Conservation (phyloP, 2,888 invertebrate genomes). For the Dysmachus trigonus region DNA sequence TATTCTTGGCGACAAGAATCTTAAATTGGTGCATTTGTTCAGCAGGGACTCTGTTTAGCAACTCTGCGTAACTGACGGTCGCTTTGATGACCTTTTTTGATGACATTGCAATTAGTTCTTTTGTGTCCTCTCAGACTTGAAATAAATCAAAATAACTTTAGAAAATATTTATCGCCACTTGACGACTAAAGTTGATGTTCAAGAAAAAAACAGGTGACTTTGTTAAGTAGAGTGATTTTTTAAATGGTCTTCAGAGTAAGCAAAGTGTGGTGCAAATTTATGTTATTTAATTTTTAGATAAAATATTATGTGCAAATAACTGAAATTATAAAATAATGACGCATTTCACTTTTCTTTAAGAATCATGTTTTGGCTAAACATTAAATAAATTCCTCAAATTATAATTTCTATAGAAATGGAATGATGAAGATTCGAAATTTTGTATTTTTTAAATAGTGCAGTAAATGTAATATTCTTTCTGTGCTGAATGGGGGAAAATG, state of each 20-base stretch:
- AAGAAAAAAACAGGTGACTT: background rate
- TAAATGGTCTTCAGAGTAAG: background rate
- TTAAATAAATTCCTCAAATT: no score
- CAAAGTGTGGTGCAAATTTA: background rate
- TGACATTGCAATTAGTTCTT: background rate
- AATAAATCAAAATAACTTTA: background rate
- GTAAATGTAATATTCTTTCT: background rate
- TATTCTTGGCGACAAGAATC: background rate
- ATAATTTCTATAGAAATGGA: no score
- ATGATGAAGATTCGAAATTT: no score
- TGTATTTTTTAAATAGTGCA: no score
- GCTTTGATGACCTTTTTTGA: background rate
- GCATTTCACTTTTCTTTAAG: no score
- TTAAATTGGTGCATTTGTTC: slow-evolving; percentile 3
- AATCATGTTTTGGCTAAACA: no score
- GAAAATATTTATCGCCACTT: background rate
- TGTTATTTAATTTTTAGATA: no score
- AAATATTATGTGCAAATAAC: no score
- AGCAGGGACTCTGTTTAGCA: slow-evolving; percentile 35
- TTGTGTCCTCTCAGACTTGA: background rate
- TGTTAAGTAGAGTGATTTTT: background rate
- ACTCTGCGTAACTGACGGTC: slow-evolving; percentile 40
- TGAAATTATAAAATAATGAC: no score
- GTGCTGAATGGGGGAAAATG: background rate
- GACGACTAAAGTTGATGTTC: background rate